A percentile compares a stretch with the other conserved stretches of the same genome.
Conservation (phyloP, 2,888 invertebrate species). For the Cheilosia impressa region DNA sequence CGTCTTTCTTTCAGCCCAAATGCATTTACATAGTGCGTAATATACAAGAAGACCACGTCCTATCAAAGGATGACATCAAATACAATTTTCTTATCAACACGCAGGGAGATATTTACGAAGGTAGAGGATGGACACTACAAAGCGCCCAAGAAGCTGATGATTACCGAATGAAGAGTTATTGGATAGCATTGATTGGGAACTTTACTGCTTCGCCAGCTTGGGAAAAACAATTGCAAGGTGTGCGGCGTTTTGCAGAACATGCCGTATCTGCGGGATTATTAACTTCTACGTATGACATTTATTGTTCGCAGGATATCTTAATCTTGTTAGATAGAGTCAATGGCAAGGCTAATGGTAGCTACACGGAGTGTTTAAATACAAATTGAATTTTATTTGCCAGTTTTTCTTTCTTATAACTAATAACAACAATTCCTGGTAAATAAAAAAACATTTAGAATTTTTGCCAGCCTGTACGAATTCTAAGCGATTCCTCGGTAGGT, state of each 20-base stretch:
- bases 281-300: neutral
- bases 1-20: constrained; percentile 9
- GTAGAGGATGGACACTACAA: constrained; percentile 60
- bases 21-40: constrained; percentile 31
- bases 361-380: constrained; percentile 18
- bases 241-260: constrained; percentile 7
- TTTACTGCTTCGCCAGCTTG: constrained; percentile 21
- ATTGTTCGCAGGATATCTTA: constrained; percentile 18
- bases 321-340: neutral
- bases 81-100: constrained; percentile 71
- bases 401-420: neutral
- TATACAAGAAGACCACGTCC: constrained; percentile 50
- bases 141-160: constrained; percentile 23
- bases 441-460: no score
- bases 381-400: constrained; percentile 15
- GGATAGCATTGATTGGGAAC: constrained; percentile 68
- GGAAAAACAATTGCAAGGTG: constrained; percentile 5
- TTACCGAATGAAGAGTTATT: constrained; percentile 39
- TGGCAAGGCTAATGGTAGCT: neutral
- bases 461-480: no score
- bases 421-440: no score
- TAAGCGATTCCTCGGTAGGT: no score
- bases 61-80: constrained; percentile 44
- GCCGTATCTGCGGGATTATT: constrained; percentile 18
- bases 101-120: constrained; percentile 67